Evolutionary conservation across 2,888 invertebrate genomes (phyloP).

Genomic region (Pristionchus entomophagus): DNA sequence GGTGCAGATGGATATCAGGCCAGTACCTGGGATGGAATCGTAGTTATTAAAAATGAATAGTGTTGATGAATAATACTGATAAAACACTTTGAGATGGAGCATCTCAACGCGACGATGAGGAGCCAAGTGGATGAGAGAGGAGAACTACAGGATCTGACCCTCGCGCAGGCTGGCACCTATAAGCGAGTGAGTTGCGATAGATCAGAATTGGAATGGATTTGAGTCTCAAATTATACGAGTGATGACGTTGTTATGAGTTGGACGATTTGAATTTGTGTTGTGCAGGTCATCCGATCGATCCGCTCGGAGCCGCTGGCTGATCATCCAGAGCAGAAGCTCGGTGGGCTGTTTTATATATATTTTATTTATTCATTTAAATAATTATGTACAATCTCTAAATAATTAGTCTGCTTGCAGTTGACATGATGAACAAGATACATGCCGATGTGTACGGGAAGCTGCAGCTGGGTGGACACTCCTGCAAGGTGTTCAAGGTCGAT

Average conservation of each 20-base stretch:
- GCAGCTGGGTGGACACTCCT: background rate
- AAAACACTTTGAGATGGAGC: constrained; percentile 37
- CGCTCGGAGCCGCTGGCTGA: background rate
- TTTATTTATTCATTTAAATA: too few relatives aligned
- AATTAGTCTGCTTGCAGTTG: background rate
- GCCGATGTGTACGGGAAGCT: constrained; percentile 1
- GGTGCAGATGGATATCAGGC: too few relatives aligned
- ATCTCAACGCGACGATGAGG: constrained; percentile 1
- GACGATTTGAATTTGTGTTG: too few relatives aligned
- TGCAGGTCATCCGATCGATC: background rate
- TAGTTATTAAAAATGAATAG: too few relatives aligned
- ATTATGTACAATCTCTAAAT: background rate
- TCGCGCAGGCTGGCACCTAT: background rate
- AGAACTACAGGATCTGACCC: background rate
- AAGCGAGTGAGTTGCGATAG: background rate
- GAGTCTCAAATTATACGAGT: too few relatives aligned
- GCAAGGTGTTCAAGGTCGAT: background rate
- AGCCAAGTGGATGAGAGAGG: too few relatives aligned
- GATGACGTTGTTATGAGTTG: too few relatives aligned
- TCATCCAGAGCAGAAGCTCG: background rate
- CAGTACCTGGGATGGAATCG: too few relatives aligned
- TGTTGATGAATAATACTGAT: too few relatives aligned
- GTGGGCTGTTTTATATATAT: too few relatives aligned
- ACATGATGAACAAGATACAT: background rate
- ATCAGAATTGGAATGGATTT: background rate